These are phyloP conservation scores for Drosophila pseudoobscura DNA, from an alignment of 1,140 invertebrate genomes.

Conservation along the genomic window DNA sequence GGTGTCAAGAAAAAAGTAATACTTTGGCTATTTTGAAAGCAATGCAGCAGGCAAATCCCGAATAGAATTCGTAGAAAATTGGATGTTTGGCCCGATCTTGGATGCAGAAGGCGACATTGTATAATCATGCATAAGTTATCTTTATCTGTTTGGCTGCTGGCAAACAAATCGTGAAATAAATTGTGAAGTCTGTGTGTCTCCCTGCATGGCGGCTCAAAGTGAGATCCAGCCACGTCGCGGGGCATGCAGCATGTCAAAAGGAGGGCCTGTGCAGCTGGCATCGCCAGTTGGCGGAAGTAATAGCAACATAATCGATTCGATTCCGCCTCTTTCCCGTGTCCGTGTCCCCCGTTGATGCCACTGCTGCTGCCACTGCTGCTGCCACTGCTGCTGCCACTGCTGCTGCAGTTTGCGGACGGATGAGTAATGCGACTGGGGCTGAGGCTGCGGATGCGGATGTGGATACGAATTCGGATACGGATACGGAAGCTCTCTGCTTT, in stretches of 20 bases:
- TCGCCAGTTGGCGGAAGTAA: conserved; percentile 76
- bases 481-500: conserved; percentile 46
- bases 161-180: conserved; percentile 20
- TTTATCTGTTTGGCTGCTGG: not conserved
- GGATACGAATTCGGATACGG: conserved; percentile 18
- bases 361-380: conserved; percentile 8
- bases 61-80: too few relatives aligned
- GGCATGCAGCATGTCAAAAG: conserved; percentile 16
- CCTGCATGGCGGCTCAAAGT: not conserved
- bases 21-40: too few relatives aligned
- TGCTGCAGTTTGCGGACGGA: conserved; percentile 68
- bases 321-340: conserved; percentile 35
- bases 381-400: conserved; percentile 8
- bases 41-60: too few relatives aligned
- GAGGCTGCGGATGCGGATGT: conserved; percentile 16
- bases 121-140: too few relatives aligned
- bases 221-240: not conserved
- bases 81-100: too few relatives aligned
- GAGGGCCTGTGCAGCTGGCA: conserved; percentile 57
- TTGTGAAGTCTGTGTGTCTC: conserved; percentile 7
- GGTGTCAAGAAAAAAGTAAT: too few relatives aligned
- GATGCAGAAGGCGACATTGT: too few relatives aligned
- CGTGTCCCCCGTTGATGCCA: conserved; percentile 1
- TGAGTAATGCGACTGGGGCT: conserved; percentile 32
- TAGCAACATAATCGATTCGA: conserved; percentile 80